These are phyloP conservation scores for Beroe forskalii DNA, from an alignment of 37 sponge, comb jelly and placozoan species.

Conservation along the genomic window DNA sequence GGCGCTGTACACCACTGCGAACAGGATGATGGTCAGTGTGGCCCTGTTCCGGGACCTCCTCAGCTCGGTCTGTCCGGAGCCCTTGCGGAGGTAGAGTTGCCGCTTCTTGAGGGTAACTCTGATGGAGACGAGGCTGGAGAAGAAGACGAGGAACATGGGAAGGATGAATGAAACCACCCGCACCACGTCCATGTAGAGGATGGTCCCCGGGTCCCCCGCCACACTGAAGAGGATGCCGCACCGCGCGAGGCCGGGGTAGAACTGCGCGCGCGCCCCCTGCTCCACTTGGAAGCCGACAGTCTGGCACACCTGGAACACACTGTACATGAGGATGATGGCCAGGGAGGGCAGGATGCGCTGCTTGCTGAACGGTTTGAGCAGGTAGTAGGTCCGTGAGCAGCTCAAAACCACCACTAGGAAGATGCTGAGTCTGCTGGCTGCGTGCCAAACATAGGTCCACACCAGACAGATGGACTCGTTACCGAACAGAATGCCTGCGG, in stretches of 20 bases:
- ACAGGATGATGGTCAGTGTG: slow-evolving; percentile 10
- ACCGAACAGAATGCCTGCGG: too few species aligned
- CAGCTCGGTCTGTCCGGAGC: not conserved
- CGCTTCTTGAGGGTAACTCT: not conserved
- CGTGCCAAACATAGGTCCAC: slow-evolving; percentile 42
- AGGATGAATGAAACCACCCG: not conserved
- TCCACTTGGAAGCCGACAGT: not conserved
- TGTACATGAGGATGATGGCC: not conserved
- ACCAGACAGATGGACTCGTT: not conserved
- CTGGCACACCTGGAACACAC: not conserved
- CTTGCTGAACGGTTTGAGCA: not conserved
- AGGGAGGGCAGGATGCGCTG: not conserved
- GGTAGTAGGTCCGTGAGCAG: slow-evolving; percentile 28
- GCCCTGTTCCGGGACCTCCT: slow-evolving; percentile 24
- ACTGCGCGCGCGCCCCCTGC: not conserved
- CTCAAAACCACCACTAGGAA: slow-evolving; percentile 28
- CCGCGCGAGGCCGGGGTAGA: not conserved
- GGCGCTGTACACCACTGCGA: not conserved
- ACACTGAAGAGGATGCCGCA: not conserved
- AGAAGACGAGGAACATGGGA: slow-evolving; percentile 48
- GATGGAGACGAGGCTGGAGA: slow-evolving; percentile 11
- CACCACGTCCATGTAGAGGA: not conserved
- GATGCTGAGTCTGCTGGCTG: not conserved
- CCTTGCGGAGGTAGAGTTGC: not conserved
- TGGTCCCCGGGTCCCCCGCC: not conserved